Percentiles rank a stretch among this genome's conserved stretches.
These are phyloP conservation scores for Sylvilagus floridanus DNA, from an alignment of 2,797 vertebrate species.

Conservation along the genomic window DNA sequence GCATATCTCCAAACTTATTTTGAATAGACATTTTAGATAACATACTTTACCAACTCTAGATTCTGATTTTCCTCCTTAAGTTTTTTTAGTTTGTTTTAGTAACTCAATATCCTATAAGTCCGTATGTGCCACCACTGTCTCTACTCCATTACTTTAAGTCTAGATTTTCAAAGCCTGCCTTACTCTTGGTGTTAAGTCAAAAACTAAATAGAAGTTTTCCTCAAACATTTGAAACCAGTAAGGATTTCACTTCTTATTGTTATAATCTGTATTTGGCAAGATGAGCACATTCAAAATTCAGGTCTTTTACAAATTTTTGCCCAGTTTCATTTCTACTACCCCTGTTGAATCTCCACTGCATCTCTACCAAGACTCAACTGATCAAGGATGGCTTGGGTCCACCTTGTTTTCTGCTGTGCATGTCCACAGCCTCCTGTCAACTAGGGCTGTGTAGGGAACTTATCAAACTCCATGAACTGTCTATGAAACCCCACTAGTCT, in stretches of 20 bases:
- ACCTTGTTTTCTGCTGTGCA: background rate
- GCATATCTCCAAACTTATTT: background rate
- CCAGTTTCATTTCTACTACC: conserved; percentile 26
- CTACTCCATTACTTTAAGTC: background rate
- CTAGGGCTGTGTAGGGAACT: background rate
- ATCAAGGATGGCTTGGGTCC: background rate
- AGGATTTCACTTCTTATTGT: background rate
- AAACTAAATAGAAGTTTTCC: background rate
- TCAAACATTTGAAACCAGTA: background rate
- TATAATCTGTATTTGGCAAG: background rate
- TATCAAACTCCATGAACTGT: background rate
- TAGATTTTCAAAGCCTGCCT: background rate
- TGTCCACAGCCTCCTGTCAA: background rate
- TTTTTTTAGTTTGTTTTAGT: background rate
- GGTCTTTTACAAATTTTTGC: background rate
- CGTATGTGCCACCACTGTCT: background rate
- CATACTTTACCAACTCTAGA: background rate
- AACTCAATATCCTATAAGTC: background rate
- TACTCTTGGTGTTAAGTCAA: background rate
- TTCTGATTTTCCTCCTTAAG: background rate
- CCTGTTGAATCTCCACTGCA: background rate
- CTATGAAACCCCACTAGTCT: background rate
- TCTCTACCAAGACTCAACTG: background rate
- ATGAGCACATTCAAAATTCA: background rate
- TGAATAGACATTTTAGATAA: background rate